Evolutionary conservation across 92 coral and sea anemone genomes (phyloP), one percentile per base, ranked within the genome.

Genomic region (Blastomussa wellsi): DNA sequence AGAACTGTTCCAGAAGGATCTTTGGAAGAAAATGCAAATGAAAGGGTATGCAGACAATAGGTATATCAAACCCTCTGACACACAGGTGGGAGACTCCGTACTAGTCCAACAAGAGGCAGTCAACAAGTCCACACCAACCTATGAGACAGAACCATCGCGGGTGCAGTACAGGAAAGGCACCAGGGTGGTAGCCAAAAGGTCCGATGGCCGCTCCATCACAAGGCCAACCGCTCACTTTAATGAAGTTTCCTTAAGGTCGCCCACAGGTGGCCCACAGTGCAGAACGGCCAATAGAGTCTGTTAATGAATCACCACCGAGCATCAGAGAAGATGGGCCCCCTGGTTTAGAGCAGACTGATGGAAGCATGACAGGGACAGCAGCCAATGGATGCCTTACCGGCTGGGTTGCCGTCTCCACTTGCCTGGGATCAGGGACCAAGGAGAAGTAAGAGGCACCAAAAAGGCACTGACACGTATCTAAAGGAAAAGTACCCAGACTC

Each of bases 401-500:
- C 38, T 8, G 42, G 60, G n/a, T 39, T 29, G 83, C 74, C 24
- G 4, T 19, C 83, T 16, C 83, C 83, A 79, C 83, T 8, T 26
- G 80, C 42, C 47, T 33, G 60, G 17, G 89, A 72, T 67, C 79
- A 79, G 68, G 84, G 77, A 71, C 79, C 9, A 42, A 86, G 89
- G 69, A 78, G 79, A 69, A 86, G 89, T 33, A 84, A 74, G 79
- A 78, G 83, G 73, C 84, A 51, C 81, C 73, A 74, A 74, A 86
- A 85, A 77, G 83, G 77, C 74, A 73, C 83, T 31, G 77, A 59
- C 52, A 31, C 68, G 3, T 57, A 77, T 49, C 20, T 35, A 66
- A 83, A 51, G 77, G 72, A 57, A 82, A 84, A 3, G 39, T 75
- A 70, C 65, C 66, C 66, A 59, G 66, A 59, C 66, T 59, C 26